phyloP scores from a whole-genome alignment of 2,888 invertebrate genomes.

The Lamellibrachia columna region DNA sequence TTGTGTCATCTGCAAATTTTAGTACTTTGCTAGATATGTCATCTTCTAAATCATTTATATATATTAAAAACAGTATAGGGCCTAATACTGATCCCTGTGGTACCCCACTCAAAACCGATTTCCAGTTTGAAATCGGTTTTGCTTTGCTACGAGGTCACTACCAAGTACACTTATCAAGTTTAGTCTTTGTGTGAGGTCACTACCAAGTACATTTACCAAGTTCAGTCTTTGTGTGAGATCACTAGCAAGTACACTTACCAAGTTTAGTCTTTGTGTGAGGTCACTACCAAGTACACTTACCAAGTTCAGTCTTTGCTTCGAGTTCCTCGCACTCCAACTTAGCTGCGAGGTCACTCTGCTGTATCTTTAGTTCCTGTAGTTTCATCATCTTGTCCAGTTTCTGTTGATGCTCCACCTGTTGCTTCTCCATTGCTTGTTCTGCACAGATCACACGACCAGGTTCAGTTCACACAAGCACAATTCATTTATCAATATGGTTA shows the following conservation, averaged over 20 bases:
- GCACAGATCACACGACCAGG: slow-evolving; percentile 25
- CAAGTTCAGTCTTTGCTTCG: slow-evolving; percentile 44
- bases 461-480: not conserved
- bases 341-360: slow-evolving; percentile 45
- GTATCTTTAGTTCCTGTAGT: slow-evolving; percentile 43
- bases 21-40: no score
- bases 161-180: no score
- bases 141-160: no score
- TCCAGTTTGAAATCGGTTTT: slow-evolving; percentile 30
- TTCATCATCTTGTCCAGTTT: slow-evolving; percentile 43
- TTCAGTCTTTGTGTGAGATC: not conserved
- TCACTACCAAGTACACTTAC: slow-evolving; percentile 36
- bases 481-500: slow-evolving; percentile 22
- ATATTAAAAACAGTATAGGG: no score
- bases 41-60: no score
- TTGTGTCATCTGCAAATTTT: no score
- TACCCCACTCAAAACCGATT: no score
- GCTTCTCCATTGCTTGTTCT: slow-evolving; percentile 54
- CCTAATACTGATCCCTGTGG: no score
- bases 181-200: no score
- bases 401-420: slow-evolving; percentile 49
- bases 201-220: no score
- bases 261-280: not conserved
- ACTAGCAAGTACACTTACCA: not conserved
- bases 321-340: slow-evolving; percentile 40